phyloP scores from a whole-genome alignment of 2,888 invertebrate species.

The Cosmia trapezina region DNA sequence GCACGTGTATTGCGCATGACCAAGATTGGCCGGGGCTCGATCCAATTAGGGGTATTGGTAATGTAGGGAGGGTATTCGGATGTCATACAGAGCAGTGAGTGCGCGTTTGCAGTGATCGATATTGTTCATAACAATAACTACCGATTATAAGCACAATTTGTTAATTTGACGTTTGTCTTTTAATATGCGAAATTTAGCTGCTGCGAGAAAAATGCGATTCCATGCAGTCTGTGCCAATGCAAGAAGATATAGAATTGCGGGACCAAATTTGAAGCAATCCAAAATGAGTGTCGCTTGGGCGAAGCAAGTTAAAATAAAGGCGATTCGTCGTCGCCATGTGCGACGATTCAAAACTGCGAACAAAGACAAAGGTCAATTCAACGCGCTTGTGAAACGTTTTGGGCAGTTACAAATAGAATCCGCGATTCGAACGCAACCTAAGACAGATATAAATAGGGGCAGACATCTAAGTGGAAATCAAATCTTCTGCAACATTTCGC shows the following conservation, averaged over 20 bases:
- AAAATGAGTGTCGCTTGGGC: not conserved
- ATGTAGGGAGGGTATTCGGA: not conserved
- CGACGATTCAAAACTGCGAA: not conserved
- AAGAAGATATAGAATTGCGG: conserved; percentile 18
- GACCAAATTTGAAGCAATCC: not conserved
- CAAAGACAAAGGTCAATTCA: not conserved
- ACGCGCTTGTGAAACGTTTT: conserved; percentile 6
- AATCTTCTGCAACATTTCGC: not conserved
- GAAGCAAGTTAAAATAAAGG: conserved; percentile 21
- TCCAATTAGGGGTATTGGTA: not conserved
- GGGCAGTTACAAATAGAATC: conserved; percentile 15
- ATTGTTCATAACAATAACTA: not conserved
- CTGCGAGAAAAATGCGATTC: not conserved
- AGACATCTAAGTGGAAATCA: not conserved
- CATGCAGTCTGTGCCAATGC: conserved; percentile 2
- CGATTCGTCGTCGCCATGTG: not conserved
- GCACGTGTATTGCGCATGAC: conserved; percentile 32
- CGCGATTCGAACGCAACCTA: not conserved
- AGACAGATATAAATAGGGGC: not conserved
- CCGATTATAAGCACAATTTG: not conserved
- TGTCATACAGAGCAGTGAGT: not conserved
- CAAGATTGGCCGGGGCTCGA: conserved; percentile 14
- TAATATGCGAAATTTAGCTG: not conserved
- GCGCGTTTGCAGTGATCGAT: not conserved
- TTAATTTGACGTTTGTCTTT: not conserved